Conservation (phyloP, 2,888 invertebrate genomes). For the Troglohyphantes excavatus region DNA sequence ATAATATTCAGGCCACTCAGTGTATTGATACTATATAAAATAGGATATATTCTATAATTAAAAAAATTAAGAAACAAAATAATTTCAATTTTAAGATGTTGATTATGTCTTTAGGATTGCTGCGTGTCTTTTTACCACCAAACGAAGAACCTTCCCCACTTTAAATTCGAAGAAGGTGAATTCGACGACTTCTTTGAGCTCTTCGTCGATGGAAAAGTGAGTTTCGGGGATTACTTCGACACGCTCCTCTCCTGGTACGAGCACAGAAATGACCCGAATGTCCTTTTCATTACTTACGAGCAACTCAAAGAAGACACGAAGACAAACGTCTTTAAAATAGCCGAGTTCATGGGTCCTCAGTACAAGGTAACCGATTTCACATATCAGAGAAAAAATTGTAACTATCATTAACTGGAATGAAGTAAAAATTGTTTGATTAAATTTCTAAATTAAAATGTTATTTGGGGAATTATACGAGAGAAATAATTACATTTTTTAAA, state of each 20-base stretch:
- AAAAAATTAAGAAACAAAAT: too few relatives aligned
- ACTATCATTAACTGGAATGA: too few relatives aligned
- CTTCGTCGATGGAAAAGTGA: constrained; percentile 82
- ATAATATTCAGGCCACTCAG: too few relatives aligned
- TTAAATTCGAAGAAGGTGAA: constrained; percentile 63
- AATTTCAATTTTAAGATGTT: too few relatives aligned
- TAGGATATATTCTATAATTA: too few relatives aligned
- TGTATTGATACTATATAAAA: not conserved
- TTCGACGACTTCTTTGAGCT: constrained; percentile 82
- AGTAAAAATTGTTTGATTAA: too few relatives aligned
- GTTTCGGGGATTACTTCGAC: constrained; percentile 79
- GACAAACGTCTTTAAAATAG: constrained; percentile 79
- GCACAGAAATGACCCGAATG: constrained; percentile 81
- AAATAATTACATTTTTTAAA: too few relatives aligned
- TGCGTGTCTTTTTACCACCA: constrained; percentile 83
- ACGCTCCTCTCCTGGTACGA: constrained; percentile 77
- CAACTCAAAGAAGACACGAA: constrained; percentile 82
- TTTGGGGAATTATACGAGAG: too few relatives aligned
- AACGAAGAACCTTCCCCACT: constrained; percentile 29
- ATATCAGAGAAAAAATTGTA: too few relatives aligned
- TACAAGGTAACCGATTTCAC: constrained; percentile 64
- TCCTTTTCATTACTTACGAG: constrained; percentile 83
- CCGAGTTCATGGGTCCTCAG: constrained; percentile 79
- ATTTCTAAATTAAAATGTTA: too few relatives aligned
- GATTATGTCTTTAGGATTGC: constrained; percentile 82